Base-by-base conservation (phyloP, 2,113 vertebrate genomes). In the Nycticorax nycticorax region DNA sequence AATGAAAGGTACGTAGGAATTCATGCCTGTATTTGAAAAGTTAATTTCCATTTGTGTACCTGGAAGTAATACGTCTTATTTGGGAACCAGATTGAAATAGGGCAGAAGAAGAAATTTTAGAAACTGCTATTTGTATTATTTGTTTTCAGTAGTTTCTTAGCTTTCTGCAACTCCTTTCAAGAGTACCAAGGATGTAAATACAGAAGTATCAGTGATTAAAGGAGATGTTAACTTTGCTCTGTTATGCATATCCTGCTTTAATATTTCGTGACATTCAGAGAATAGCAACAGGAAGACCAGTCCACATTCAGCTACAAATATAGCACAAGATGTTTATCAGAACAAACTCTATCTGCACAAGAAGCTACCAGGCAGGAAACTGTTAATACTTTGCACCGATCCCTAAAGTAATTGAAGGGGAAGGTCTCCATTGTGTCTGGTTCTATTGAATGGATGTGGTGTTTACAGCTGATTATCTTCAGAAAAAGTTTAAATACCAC, bases 321-420 rank as follows among this genome's bases (percentile, higher is more conserved):
- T 97, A 98, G 97, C 92, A 93, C 80, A 83, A 93, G 93, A 81
- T 98, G 98, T 98, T 99, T 98, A 98, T 98, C 98, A 98, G 97
- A 98, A 91, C 64, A 73, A 62, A 75, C 85, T 98, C 97, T 96
- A 89, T 98, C 88, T 97, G 94, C 97, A 97, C 82, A 30, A 97
- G 91, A 96, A 98, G 97, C 98, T 91, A 97, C 96, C 93, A 96
- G 96, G 93, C 96, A 98, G 98, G 98, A 98, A 98, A 97, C 93
- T 96, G 83, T 97, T 98, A 97, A 97, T 97, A 73, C 73, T 97
- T 95, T 56, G 68, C 95, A 96, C 97, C 97, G 97, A 98, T 97
- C 98, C 98, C 97, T 93, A 91, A 97, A 97, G 93, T 82, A 96
- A 98, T 96, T 97, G 97, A 98, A 98, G 96, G 98, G 98, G 98